These are phyloP conservation scores for Polydrusus tereticollis DNA, from an alignment of 2,888 invertebrate species.

Conservation along the genomic window DNA sequence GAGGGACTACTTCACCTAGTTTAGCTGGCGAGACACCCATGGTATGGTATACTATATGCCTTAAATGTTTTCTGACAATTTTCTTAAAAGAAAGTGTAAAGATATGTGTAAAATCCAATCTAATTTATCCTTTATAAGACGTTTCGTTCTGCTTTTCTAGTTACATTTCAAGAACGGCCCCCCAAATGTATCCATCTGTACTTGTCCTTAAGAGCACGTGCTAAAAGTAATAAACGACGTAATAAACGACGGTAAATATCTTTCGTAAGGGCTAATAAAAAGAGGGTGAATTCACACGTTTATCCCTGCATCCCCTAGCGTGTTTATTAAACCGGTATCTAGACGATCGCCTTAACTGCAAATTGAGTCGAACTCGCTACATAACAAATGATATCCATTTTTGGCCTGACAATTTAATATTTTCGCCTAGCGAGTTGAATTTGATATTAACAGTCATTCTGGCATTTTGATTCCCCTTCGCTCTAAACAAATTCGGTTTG, in stretches of 20 bases:
- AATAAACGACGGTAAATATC: constrained; percentile 45
- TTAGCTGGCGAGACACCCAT: no score
- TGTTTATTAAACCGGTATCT: constrained; percentile 47
- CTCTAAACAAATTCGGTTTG: no score
- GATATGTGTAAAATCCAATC: not conserved
- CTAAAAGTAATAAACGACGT: constrained; percentile 45
- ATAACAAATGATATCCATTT: constrained; percentile 38
- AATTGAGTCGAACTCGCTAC: constrained; percentile 39
- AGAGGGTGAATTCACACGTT: constrained; percentile 29
- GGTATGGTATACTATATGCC: no score
- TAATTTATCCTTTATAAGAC: not conserved
- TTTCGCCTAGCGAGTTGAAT: not conserved
- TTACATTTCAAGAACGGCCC: constrained; percentile 2
- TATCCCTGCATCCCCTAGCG: constrained; percentile 30
- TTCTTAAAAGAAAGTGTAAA: no score
- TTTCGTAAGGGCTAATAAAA: constrained; percentile 40
- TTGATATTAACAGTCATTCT: no score
- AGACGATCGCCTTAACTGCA: constrained; percentile 44
- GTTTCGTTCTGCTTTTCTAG: not conserved
- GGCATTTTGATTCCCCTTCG: no score
- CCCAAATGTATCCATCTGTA: constrained; percentile 38
- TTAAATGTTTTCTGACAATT: no score
- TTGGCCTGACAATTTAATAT: constrained; percentile 26
- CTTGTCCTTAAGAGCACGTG: constrained; percentile 46
- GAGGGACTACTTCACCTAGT: no score